A percentile compares a stretch with the other conserved stretches of the same genome.
phyloP scores from a whole-genome alignment of 2,797 vertebrate genomes.

The Sciurus vulgaris region DNA sequence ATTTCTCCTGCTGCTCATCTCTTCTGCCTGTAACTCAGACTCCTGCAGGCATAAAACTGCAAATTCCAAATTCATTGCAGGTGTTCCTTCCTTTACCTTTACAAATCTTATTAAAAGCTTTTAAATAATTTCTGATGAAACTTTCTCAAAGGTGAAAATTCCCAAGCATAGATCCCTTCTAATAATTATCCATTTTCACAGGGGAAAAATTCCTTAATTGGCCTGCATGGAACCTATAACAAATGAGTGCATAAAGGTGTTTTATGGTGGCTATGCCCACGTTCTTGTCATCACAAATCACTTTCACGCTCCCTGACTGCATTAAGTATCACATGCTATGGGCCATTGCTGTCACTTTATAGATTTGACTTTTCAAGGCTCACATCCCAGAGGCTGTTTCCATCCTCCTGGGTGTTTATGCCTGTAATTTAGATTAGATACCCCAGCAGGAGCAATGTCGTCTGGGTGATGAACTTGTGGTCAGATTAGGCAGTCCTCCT shows the following conservation, averaged over 20 bases:
- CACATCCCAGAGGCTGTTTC: neutral
- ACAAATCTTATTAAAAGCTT: neutral
- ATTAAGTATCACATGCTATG: constrained; percentile 51
- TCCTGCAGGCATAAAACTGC: constrained; percentile 7
- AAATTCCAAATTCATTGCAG: neutral
- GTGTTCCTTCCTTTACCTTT: constrained; percentile 27
- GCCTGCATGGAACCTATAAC: neutral
- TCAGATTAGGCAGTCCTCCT: constrained; percentile 32
- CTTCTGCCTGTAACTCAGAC: neutral
- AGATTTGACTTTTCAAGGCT: constrained; percentile 76
- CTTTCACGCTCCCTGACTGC: neutral
- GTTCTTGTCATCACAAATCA: constrained; percentile 66
- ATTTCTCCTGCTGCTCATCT: neutral
- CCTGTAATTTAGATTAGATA: constrained; percentile 72
- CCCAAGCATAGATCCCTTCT: neutral
- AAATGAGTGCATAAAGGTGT: neutral
- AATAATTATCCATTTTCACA: neutral
- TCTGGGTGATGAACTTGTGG: constrained; percentile 55
- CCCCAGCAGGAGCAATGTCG: neutral
- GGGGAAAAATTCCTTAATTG: neutral
- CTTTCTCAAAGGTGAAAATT: constrained; percentile 24
- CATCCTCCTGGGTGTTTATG: constrained; percentile 36
- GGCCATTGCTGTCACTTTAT: constrained; percentile 73
- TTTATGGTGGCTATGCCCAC: constrained; percentile 53
- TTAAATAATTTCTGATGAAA: constrained; percentile 28